Evolutionary conservation across 2,888 invertebrate species (phyloP), one percentile per base, ranked within the genome.

Genomic region (Eristalis tenax): DNA sequence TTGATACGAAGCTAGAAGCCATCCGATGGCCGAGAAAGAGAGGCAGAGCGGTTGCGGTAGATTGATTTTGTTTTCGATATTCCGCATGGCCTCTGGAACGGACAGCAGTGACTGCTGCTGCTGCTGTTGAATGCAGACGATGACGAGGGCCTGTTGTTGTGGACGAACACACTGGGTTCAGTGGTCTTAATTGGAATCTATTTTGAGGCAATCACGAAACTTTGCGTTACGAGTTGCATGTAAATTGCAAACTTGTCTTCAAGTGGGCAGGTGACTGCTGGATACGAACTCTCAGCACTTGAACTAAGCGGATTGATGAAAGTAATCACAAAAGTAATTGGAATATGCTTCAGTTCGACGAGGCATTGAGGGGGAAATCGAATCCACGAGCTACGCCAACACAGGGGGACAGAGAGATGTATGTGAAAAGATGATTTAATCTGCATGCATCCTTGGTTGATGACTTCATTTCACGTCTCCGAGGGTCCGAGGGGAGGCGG

Each of bases 191-290:
- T 87, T 83, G 68, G 26, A 83, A 76, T 83, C 83, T 87, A 87
- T 87, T 87, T 87, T 69, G 83, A 87, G 87, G 70, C 83, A 79
- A 87, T 83, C 87, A 87, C 79, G 83, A 80, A 71, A 76, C 82
- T 68, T 83, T 76, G 50, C 64, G 68, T 69, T 80, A 76, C 75
- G 75, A 87, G 76, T 83, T 79, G 79, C 79, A 83, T 87, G 75
- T 71, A 79, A 87, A 87, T 83, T 74, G 68, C 64, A 78, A 57
- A 40, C 28, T 40, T 57, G 65, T 26, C 4, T 84, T 75, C 35
- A 43, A 70, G 59, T 38, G 80, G 71, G 82, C 68, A 77, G 85
- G 81, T 76, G 70, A 66, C 63, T 68, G 43, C 5, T 64, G 40
- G 28, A 43, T 13, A 15, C 11, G 26, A 23, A 15, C 4, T 15